Percentiles rank a stretch among this genome's conserved stretches.
Conservation (phyloP, 1,140 invertebrate species). For the Hydropsyche tenuis region DNA sequence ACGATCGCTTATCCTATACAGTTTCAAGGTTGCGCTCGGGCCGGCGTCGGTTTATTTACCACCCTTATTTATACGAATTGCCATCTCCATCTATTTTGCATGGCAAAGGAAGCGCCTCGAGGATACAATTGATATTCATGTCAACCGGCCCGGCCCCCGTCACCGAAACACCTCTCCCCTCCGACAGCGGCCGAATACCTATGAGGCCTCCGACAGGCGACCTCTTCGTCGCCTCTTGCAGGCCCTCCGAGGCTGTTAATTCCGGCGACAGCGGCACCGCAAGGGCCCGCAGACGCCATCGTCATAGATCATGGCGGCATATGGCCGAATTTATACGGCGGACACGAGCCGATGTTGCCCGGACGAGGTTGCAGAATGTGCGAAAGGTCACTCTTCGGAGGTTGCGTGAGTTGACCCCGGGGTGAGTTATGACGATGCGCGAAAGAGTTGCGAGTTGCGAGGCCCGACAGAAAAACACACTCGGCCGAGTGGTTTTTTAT, state of each 20-base stretch:
- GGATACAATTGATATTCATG: constrained; percentile 29
- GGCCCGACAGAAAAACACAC: constrained; percentile 1
- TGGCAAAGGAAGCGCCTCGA: constrained; percentile 22
- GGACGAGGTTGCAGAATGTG: background rate
- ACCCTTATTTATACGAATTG: constrained; percentile 26
- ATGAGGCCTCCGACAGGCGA: background rate
- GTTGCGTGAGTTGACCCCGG: constrained; percentile 18
- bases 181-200: background rate
- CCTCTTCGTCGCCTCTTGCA: background rate
- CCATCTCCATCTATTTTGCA: constrained; percentile 26
- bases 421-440: constrained; percentile 18
- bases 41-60: constrained; percentile 19
- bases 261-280: background rate
- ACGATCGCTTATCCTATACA: background rate
- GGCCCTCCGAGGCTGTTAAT: background rate
- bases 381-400: constrained; percentile 12
- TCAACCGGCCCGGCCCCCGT: background rate
- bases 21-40: constrained; percentile 15
- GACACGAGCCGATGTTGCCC: background rate
- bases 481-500: background rate
- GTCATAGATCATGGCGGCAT: background rate
- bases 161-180: constrained; percentile 8
- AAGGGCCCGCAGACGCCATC: background rate
- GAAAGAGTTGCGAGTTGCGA: background rate
- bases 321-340: background rate